A percentile compares a stretch with the other conserved stretches of the same genome.
These are phyloP conservation scores for Notarius lentiginosus DNA, from an alignment of 2,113 vertebrate species.

Conservation along the genomic window DNA sequence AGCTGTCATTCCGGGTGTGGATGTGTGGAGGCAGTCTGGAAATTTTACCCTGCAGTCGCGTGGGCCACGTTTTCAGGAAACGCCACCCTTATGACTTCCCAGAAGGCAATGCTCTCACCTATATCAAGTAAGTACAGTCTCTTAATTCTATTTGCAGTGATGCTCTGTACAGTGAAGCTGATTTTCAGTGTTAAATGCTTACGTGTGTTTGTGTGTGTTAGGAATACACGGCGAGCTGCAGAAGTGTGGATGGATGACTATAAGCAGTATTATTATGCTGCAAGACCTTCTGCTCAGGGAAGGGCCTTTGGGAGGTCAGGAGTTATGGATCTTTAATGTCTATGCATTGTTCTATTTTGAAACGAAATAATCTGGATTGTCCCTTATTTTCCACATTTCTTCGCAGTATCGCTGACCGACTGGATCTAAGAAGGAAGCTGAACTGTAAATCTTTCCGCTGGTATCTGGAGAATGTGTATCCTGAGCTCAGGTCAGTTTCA, in stretches of 20 bases:
- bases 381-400: background rate
- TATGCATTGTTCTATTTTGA: background rate
- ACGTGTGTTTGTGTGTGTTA: slow-evolving; percentile 57
- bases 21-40: slow-evolving; percentile 98
- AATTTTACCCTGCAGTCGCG: slow-evolving; percentile 96
- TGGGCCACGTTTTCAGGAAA: slow-evolving; percentile 97
- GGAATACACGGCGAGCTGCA: slow-evolving; percentile 94
- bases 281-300: slow-evolving; percentile 90
- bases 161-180: background rate
- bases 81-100: slow-evolving; percentile 97
- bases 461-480: slow-evolving; percentile 97
- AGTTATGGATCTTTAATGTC: background rate
- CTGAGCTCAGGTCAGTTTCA: slow-evolving; percentile 88
- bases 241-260: slow-evolving; percentile 99
- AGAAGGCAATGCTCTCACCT: slow-evolving; percentile 96
- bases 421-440: slow-evolving; percentile 86
- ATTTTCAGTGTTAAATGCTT: background rate
- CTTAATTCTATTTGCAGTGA: background rate
- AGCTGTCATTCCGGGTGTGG: slow-evolving; percentile 97
- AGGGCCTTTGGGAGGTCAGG: slow-evolving; percentile 92
- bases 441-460: slow-evolving; percentile 97
- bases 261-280: slow-evolving; percentile 96
- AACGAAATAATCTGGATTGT: background rate
- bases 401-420: slow-evolving; percentile 82
- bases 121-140: slow-evolving; percentile 86